Conservation (phyloP, 2,113 vertebrate species). For the Dasyornis broadbenti region DNA sequence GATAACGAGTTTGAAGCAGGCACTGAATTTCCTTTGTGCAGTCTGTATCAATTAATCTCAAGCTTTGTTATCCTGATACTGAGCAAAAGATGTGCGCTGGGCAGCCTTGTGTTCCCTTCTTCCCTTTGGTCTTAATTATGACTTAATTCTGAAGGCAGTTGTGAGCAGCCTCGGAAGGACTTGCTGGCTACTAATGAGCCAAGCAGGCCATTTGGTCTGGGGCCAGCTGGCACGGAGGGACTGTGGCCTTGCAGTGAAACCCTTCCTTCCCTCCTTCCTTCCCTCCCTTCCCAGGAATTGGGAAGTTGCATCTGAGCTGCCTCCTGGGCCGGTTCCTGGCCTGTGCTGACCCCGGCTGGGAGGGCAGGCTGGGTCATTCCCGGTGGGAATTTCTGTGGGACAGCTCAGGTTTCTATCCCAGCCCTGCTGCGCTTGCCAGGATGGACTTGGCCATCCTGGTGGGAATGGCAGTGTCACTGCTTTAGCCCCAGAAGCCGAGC, state of each 20-base stretch:
- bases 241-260: background rate
- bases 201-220: background rate
- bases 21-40: background rate
- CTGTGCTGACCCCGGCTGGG: background rate
- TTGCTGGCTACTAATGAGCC: background rate
- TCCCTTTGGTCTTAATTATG: background rate
- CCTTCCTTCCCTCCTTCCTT: background rate
- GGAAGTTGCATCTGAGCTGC: background rate
- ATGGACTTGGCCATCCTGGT: fast-evolving
- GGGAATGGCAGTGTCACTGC: background rate
- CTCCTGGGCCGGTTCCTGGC: background rate
- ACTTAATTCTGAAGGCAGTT: background rate
- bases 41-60: background rate
- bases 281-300: background rate
- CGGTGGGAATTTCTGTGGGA: background rate
- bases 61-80: background rate
- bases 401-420: background rate
- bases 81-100: background rate
- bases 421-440: background rate
- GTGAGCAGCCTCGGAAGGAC: background rate
- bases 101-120: background rate
- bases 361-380: background rate
- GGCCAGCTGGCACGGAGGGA: background rate
- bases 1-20: background rate
- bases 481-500: background rate